phyloP scores from a whole-genome alignment of 2,888 invertebrate species.

The Phortica magna region DNA sequence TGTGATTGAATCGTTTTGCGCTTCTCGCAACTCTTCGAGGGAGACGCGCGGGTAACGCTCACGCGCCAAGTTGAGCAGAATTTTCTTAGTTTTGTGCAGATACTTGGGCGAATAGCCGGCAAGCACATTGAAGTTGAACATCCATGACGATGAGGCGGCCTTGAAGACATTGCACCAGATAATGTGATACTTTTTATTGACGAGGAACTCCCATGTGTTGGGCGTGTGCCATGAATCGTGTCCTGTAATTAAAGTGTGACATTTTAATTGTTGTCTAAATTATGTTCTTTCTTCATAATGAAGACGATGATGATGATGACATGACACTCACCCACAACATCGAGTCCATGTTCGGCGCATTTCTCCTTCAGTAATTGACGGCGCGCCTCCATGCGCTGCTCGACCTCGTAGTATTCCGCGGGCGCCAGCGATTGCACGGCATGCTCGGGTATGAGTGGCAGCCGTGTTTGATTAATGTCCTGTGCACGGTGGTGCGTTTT shows the following conservation, averaged over 20 bases:
- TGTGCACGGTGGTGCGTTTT: slow-evolving; percentile 44
- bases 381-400: slow-evolving; percentile 76
- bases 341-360: slow-evolving; percentile 76
- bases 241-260: slow-evolving; percentile 60
- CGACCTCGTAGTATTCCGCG: slow-evolving; percentile 77
- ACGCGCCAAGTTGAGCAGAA: slow-evolving; percentile 87
- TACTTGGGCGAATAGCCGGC: slow-evolving; percentile 89
- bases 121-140: slow-evolving; percentile 93
- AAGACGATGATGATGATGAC: background rate
- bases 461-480: slow-evolving; percentile 77
- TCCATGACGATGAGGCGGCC: slow-evolving; percentile 94
- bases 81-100: slow-evolving; percentile 87
- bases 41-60: slow-evolving; percentile 89
- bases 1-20: slow-evolving; percentile 87
- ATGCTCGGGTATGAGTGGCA: slow-evolving; percentile 76
- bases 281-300: background rate
- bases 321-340: slow-evolving; percentile 68
- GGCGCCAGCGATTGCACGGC: slow-evolving; percentile 75
- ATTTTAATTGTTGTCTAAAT: background rate
- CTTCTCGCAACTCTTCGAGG: slow-evolving; percentile 84
- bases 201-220: slow-evolving; percentile 91
- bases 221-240: slow-evolving; percentile 81
- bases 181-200: slow-evolving; percentile 87
- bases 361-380: slow-evolving; percentile 75
- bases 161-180: slow-evolving; percentile 92